phyloP scores from a whole-genome alignment of 2,113 vertebrate genomes.

The Jacana jacana region DNA sequence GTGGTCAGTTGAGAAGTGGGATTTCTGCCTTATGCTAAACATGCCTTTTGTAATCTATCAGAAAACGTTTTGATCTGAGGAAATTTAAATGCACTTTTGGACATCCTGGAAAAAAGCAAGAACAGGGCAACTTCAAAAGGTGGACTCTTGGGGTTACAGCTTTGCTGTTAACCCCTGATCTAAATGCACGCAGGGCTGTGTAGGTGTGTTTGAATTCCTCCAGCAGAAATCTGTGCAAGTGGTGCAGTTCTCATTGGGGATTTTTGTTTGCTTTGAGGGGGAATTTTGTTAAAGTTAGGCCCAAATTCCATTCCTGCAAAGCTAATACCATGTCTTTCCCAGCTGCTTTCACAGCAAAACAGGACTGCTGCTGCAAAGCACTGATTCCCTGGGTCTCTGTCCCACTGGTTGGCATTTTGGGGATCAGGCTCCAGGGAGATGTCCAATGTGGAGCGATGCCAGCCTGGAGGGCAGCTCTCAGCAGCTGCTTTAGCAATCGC shows the following conservation, averaged over 20 bases:
- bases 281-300: not conserved
- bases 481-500: not conserved
- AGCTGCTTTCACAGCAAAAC: not conserved
- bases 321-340: not conserved
- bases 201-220: not conserved
- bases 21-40: not conserved
- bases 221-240: not conserved
- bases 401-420: not conserved
- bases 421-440: not conserved
- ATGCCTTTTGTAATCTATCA: not conserved
- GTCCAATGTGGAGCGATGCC: fast-evolving
- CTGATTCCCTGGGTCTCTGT: fast-evolving
- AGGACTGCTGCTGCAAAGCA: not conserved
- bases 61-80: not conserved
- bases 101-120: not conserved
- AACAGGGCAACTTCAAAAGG: not conserved
- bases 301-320: not conserved
- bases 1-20: fast-evolving
- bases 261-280: not conserved
- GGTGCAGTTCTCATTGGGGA: not conserved
- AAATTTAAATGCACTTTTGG: not conserved
- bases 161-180: not conserved
- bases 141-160: not conserved
- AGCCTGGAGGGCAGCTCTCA: not conserved
- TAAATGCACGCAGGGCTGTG: fast-evolving